These are phyloP conservation scores for Sminthurides aquaticus DNA, from an alignment of 2,888 invertebrate species.

Conservation along the genomic window DNA sequence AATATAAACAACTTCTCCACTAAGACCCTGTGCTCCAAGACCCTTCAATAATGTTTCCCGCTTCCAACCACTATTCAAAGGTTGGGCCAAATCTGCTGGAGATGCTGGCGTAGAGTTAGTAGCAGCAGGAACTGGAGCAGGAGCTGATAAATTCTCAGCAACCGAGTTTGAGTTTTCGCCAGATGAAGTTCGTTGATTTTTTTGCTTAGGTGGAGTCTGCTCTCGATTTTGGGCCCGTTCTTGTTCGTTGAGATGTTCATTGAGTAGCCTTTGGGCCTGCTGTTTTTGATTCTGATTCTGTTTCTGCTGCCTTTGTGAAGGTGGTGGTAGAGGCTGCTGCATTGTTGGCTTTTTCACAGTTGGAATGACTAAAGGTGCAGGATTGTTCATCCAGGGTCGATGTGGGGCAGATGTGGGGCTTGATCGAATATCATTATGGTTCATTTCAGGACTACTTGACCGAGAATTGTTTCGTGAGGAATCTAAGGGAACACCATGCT, in stretches of 20 bases:
- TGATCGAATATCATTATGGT: conserved; percentile 21
- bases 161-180: not conserved
- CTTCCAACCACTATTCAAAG: conserved; percentile 75
- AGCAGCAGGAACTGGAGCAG: not conserved
- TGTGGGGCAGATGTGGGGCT: conserved; percentile 28
- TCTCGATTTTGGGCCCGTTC: not conserved
- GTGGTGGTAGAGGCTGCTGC: not conserved
- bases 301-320: not conserved
- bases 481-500: conserved; percentile 48
- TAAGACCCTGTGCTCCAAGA: conserved; percentile 74
- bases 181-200: not conserved
- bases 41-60: conserved; percentile 85
- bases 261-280: not conserved
- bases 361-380: conserved; percentile 22
- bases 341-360: conserved; percentile 13
- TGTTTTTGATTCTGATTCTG: not conserved
- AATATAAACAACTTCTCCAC: conserved; percentile 88
- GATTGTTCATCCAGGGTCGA: conserved; percentile 31
- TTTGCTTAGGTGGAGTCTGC: not conserved
- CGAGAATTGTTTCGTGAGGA: conserved; percentile 16
- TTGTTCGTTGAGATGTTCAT: not conserved
- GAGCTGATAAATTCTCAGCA: not conserved
- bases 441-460: conserved; percentile 20
- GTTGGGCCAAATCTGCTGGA: conserved; percentile 54
- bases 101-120: conserved; percentile 41